phyloP scores from a whole-genome alignment of 1,140 invertebrate genomes.

The Eumeta japonica region DNA sequence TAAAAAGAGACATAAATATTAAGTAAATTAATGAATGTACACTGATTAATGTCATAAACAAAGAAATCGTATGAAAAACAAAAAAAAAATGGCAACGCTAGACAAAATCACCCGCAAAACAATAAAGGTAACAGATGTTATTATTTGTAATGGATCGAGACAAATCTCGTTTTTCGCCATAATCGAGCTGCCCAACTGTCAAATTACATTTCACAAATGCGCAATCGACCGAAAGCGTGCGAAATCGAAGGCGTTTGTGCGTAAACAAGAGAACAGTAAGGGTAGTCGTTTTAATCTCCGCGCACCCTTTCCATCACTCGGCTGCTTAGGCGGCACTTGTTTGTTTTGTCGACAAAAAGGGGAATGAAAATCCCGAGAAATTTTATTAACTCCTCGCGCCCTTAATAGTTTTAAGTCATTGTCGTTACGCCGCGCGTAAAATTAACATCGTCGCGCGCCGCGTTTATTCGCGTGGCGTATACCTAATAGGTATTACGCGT shows the following conservation, averaged over 20 bases:
- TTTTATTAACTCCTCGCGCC: too few relatives aligned
- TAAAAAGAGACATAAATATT: too few relatives aligned
- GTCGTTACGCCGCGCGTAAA: too few relatives aligned
- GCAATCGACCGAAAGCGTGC: slow-evolving; percentile 28
- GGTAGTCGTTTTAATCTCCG: slow-evolving; percentile 10
- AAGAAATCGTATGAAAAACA: too few relatives aligned
- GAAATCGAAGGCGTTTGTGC: slow-evolving; percentile 29
- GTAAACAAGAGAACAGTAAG: slow-evolving; percentile 31
- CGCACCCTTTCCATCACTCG: slow-evolving; percentile 8
- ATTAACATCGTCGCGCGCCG: too few relatives aligned
- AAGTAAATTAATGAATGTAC: too few relatives aligned
- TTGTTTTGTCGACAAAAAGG: slow-evolving; percentile 8
- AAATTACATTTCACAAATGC: slow-evolving; percentile 32
- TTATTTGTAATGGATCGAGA: slow-evolving; percentile 15
- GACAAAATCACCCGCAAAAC: not conserved
- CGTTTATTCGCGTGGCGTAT: too few relatives aligned
- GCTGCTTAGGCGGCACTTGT: slow-evolving; percentile 5
- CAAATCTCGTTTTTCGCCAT: slow-evolving; percentile 18
- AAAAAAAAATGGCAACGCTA: slow-evolving; percentile 1
- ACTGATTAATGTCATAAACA: too few relatives aligned
- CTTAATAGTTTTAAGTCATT: too few relatives aligned
- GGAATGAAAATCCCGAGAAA: too few relatives aligned
- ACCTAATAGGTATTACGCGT: too few relatives aligned
- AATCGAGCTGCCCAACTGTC: slow-evolving; percentile 19
- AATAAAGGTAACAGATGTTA: slow-evolving; percentile 17